A percentile compares a stretch with the other conserved stretches of the same genome.
Evolutionary conservation across 2,888 invertebrate genomes (phyloP).

Genomic region (Nudaria mundana): DNA sequence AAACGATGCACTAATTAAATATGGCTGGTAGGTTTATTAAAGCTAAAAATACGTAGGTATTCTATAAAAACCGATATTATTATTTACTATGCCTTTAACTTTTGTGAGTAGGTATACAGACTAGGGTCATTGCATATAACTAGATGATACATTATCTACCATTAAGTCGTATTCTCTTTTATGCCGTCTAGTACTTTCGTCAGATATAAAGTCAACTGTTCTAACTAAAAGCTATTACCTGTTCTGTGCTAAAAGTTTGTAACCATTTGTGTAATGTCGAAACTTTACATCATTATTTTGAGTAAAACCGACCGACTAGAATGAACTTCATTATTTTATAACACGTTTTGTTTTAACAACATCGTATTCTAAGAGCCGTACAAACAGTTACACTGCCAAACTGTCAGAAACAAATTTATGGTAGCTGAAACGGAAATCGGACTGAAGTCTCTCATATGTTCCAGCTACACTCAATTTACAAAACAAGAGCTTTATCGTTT

Average conservation of each 20-base stretch:
- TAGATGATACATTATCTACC: too few species aligned
- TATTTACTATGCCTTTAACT: too few species aligned
- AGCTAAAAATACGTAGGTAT: background rate
- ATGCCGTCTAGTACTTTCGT: too few species aligned
- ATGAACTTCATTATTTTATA: too few species aligned
- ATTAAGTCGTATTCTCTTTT: too few species aligned
- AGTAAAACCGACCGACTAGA: too few species aligned
- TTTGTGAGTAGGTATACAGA: too few species aligned
- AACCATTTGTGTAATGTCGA: conserved; percentile 22
- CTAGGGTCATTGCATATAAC: too few species aligned
- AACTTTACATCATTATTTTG: conserved; percentile 12
- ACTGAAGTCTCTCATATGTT: background rate
- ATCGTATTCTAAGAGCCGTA: background rate
- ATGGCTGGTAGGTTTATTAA: conserved; percentile 39
- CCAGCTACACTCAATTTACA: background rate
- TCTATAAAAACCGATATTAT: too few species aligned
- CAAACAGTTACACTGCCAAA: background rate
- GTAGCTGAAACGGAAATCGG: background rate
- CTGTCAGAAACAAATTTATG: background rate
- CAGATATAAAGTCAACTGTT: too few species aligned
- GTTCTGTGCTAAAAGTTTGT: conserved; percentile 19
- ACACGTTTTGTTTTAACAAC: conserved; percentile 13
- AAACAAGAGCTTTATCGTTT: background rate
- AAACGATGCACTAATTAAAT: conserved; percentile 6
- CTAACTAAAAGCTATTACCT: too few species aligned